These are phyloP conservation scores for Hepsetus odoe DNA, from an alignment of 2,113 vertebrate species.

Conservation along the genomic window DNA sequence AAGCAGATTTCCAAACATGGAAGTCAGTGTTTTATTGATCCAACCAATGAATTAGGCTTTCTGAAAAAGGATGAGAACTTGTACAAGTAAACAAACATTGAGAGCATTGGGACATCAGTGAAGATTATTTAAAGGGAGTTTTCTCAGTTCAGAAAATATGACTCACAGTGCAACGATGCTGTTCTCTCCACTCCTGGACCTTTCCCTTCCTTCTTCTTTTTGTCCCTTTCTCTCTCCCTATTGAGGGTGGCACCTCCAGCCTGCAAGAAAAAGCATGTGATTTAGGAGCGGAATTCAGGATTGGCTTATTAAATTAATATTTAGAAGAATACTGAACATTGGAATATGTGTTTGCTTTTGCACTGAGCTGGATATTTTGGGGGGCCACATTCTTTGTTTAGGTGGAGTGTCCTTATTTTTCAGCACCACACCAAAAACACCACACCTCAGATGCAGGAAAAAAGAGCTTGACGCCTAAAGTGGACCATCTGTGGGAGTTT, in stretches of 20 bases:
- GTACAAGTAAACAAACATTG: background rate
- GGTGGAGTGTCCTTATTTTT: background rate
- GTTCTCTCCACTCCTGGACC: constrained; percentile 61
- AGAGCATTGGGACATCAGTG: constrained; percentile 13
- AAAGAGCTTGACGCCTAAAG: constrained; percentile 10
- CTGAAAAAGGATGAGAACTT: background rate
- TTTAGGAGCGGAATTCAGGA: constrained; percentile 4
- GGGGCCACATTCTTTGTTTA: constrained; percentile 27
- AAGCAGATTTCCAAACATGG: too few species aligned
- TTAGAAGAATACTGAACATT: constrained; percentile 6
- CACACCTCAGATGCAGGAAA: constrained; percentile 6
- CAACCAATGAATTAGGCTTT: background rate
- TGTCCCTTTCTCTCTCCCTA: constrained; percentile 51
- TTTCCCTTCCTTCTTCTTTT: constrained; percentile 31
- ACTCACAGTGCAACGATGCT: constrained; percentile 58
- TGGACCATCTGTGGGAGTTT: background rate
- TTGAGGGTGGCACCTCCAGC: constrained; percentile 60
- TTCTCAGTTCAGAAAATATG: constrained; percentile 70
- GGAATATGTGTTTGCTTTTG: background rate
- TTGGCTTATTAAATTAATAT: background rate
- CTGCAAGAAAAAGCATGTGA: constrained; percentile 24
- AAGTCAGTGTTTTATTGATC: background rate
- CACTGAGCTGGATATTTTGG: background rate
- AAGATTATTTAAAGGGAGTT: constrained; percentile 38
- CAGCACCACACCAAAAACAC: background rate